Base-by-base conservation (phyloP, 2,113 vertebrate genomes). In the Phodopus roborovskii region DNA sequence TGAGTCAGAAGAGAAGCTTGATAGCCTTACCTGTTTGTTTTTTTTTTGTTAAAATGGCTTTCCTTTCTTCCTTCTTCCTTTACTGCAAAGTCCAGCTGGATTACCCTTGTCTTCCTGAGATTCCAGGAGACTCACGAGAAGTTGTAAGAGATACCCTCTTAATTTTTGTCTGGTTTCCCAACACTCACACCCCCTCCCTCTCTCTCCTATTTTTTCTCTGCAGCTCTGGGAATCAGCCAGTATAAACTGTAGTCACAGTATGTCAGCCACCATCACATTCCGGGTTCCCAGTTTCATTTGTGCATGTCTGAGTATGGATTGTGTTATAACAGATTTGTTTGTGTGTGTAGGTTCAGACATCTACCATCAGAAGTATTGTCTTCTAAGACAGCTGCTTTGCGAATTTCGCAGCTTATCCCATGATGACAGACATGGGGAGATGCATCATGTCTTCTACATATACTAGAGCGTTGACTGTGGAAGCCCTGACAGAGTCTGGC, bases 11-110 rank as follows among this genome's bases (percentile, higher is more conserved):
- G 83, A 60, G 36, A 77, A 77, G 12, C 6, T 79, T 88, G 42
- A 85, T 33, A 82, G 5, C 13, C 15, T 91, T 33, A 19, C 9
- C 9, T 45, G 50, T 84, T 48, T 42, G 28, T 91, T 39, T 73
- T 93, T 92, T 91, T 39, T 73, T 93, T 92, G 83, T 93, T 33
- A n/a, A 90, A 95, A 28, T 68, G 39, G 79, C 64, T 83, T 89
- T 88, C 11, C 17, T 81, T 90, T 70, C 30, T 48, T 93, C 28
- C 82, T 58, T 81, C 85, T 13, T 45, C 9, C 42, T 79, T 91
- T 48, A 74, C n/a, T 19, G 30, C 60, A 70, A 62, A 70, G 75
- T 88, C 74, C 62, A 71, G 64, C 12, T 1, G 53, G 74, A 79
- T 56, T 30, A 62, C 24, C 7, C 2, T 95, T 15, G 42, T 64